phyloP scores from a whole-genome alignment of 2,797 vertebrate species.

The Mormyrus hasselquistii region DNA sequence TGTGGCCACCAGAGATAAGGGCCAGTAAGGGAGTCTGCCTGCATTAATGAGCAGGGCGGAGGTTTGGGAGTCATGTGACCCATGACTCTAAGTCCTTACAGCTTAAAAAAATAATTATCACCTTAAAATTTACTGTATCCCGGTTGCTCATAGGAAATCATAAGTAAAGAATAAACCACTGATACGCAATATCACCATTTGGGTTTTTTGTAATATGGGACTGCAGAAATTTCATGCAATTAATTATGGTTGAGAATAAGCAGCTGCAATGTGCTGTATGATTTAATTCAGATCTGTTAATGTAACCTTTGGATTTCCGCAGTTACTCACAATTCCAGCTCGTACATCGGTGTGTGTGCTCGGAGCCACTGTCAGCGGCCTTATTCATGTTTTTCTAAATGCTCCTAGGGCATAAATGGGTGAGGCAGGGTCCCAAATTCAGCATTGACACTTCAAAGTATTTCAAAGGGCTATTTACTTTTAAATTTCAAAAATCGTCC shows the following conservation, averaged over 20 bases:
- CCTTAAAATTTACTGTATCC: background rate
- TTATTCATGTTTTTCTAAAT: background rate
- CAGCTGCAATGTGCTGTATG: background rate
- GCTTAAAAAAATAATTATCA: background rate
- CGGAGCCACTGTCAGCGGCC: background rate
- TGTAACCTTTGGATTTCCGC: background rate
- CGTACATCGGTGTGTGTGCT: background rate
- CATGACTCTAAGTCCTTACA: background rate
- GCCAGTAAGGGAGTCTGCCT: background rate
- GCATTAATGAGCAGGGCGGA: background rate
- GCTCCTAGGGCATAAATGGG: background rate
- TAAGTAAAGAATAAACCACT: background rate
- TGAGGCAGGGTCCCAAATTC: background rate
- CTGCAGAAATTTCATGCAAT: background rate
- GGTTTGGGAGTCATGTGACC: background rate
- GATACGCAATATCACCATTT: background rate
- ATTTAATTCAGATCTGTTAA: background rate
- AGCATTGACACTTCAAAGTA: background rate
- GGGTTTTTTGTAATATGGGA: background rate
- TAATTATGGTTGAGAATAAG: background rate
- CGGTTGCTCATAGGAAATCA: background rate
- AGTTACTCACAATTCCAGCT: background rate
- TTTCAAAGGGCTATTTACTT: background rate
- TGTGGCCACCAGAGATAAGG: slow-evolving; percentile 37
- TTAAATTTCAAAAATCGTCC: background rate